Percentiles rank a stretch among this genome's conserved stretches.
Evolutionary conservation across 2,797 vertebrate species (phyloP).

Genomic region (Staurois parvus): DNA sequence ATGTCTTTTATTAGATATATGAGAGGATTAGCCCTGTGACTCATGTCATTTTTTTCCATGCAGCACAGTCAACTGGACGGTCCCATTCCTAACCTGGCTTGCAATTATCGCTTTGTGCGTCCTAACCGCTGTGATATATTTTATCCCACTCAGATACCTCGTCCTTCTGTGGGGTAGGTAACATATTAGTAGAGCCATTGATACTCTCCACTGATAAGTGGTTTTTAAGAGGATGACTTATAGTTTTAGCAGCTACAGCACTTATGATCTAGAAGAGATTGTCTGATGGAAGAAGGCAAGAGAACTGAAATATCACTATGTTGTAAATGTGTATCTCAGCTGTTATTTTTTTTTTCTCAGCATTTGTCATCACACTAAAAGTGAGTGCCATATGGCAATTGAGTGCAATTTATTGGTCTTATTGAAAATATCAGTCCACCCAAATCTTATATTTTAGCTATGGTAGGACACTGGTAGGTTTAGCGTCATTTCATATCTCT

Average conservation of each 20-base stretch:
- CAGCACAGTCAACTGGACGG: constrained; percentile 98
- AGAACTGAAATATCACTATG: constrained; percentile 72
- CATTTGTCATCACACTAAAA: too few species aligned
- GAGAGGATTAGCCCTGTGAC: constrained; percentile 56
- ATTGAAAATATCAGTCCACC: too few species aligned
- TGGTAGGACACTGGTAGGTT: too few species aligned
- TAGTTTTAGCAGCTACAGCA: constrained; percentile 64
- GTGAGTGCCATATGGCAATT: too few species aligned
- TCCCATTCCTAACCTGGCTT: constrained; percentile 97
- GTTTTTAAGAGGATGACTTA: constrained; percentile 70
- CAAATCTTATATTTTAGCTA: too few species aligned
- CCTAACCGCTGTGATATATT: constrained; percentile 89
- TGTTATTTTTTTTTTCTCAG: too few species aligned
- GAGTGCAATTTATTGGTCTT: too few species aligned
- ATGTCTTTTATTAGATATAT: constrained; percentile 53
- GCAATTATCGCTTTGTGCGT: constrained; percentile 87
- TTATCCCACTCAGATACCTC: constrained; percentile 95
- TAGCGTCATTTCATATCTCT: too few species aligned
- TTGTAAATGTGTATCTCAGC: too few species aligned
- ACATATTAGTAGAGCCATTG: constrained; percentile 63
- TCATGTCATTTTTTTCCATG: constrained; percentile 67
- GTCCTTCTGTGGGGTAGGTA: constrained; percentile 96
- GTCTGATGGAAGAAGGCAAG: constrained; percentile 69
- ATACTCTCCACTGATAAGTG: constrained; percentile 62
- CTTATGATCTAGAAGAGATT: constrained; percentile 65